Evolutionary conservation across 64 coral and sea anemone genomes (phyloP), one percentile per base, ranked within the genome.

Genomic region (Stylophora pistillata): DNA sequence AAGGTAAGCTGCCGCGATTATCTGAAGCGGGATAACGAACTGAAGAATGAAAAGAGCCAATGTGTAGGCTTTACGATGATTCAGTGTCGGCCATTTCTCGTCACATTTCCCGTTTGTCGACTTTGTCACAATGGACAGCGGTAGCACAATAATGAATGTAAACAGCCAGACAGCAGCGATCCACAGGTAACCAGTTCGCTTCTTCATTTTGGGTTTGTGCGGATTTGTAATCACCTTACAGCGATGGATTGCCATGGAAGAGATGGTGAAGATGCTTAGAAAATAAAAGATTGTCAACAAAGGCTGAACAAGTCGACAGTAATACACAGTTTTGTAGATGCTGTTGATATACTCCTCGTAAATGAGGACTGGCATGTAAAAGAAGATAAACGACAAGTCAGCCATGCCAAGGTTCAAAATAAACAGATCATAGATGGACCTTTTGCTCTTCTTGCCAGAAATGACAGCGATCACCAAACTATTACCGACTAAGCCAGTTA

Each of bases 211-310:
- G 55, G 72, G 47, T 28, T 87, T 95, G 58, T 89, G 88, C 54
- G 94, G 94, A 34, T 95, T 92, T 13, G 88, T 41, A 14, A 95
- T 92, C 20, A 95, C 74, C 17, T 83, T 73, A 18, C 90, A 91
- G 12, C 94, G 86, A 57, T 92, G 73, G 30, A 92, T 55, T 16
- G 94, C 89, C 94, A 95, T 95, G 23, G 94, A 91, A 53, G 90
- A 58, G 9, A 92, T 86, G 37, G 82, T 92, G 72, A 86, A 92
- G 20, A 92, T 92, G 30, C 90, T 92, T 9, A 79, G 53, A 10
- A 86, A 86, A 33, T 86, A 86, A 13, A 57, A 55, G 53, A 86
- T 70, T 9, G 90, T 92, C 18, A 86, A 34, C 41, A 92, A 37
- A 18, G 79, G 90, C 21, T 53, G 25, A 1, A 92, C 15, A 9